Evolutionary conservation across 1,140 invertebrate genomes (phyloP).

Genomic region (Cydia fagiglandana): DNA sequence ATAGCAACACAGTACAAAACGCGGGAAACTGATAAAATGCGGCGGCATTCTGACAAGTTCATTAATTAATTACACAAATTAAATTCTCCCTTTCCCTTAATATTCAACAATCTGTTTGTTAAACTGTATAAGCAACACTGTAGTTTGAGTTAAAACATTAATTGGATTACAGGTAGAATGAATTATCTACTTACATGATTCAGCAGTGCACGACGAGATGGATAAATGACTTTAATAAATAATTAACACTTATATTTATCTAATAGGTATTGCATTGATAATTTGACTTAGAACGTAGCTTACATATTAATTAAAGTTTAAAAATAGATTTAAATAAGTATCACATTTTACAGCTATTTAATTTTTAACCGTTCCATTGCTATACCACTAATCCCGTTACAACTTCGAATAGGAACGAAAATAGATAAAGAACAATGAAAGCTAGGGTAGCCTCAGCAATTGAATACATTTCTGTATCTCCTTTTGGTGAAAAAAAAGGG

Average conservation of each 20-base stretch:
- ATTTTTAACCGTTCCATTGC: slow-evolving; percentile 36
- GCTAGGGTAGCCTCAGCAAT: slow-evolving; percentile 72
- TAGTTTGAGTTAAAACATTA: not conserved
- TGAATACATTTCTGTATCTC: slow-evolving; percentile 69
- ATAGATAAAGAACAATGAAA: slow-evolving; percentile 69
- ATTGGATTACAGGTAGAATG: slow-evolving; percentile 10
- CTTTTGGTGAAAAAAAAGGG: slow-evolving; percentile 47
- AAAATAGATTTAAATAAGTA: slow-evolving; percentile 53
- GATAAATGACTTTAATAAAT: slow-evolving; percentile 17
- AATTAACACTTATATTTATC: slow-evolving; percentile 28
- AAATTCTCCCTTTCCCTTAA: not conserved
- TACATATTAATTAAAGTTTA: slow-evolving; percentile 33
- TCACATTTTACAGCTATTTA: slow-evolving; percentile 57
- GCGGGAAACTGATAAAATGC: not conserved
- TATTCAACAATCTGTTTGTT: not conserved
- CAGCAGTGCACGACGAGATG: slow-evolving; percentile 19
- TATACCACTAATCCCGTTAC: slow-evolving; percentile 69
- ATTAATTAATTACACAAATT: not conserved
- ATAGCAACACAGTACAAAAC: not conserved
- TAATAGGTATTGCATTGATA: slow-evolving; percentile 64
- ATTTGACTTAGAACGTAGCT: slow-evolving; percentile 47
- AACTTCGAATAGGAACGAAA: slow-evolving; percentile 73
- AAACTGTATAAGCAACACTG: not conserved
- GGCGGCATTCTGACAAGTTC: not conserved
- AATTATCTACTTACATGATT: slow-evolving; percentile 24